phyloP scores from a whole-genome alignment of 2,797 vertebrate genomes.

The Lepidocolaptes lacrymiger region DNA sequence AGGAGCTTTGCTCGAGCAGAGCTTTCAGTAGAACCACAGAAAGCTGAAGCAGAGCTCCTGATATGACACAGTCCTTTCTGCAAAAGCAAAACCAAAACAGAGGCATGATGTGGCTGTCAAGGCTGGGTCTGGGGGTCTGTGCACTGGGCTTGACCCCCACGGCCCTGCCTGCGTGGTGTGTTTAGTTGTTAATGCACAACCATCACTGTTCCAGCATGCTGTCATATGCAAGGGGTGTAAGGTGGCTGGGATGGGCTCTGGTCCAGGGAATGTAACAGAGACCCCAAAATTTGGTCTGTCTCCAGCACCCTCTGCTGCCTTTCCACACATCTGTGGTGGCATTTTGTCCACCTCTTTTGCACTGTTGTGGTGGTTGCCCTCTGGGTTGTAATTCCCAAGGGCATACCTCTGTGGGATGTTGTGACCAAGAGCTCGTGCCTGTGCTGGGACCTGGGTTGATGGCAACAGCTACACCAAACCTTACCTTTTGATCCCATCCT shows the following conservation, averaged over 20 bases:
- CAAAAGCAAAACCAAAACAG: background rate
- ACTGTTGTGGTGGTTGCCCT: accelerated
- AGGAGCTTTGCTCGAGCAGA: background rate
- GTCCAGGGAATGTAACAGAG: background rate
- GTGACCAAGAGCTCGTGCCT: background rate
- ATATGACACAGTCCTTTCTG: background rate
- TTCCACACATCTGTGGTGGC: background rate
- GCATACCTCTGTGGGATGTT: background rate
- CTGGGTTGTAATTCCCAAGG: background rate
- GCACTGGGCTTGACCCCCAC: accelerated
- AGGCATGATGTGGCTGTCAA: accelerated
- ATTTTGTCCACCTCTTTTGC: background rate
- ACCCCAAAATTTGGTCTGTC: background rate
- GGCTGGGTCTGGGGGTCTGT: background rate
- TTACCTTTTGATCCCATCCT: background rate
- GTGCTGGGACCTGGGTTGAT: background rate
- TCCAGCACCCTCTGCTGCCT: background rate
- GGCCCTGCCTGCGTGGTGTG: background rate
- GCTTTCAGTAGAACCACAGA: background rate
- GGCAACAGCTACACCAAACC: background rate
- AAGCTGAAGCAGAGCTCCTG: background rate
- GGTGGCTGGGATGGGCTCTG: accelerated
- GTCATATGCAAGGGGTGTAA: background rate
- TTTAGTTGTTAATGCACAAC: background rate
- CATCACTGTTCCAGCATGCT: accelerated